A percentile compares a stretch with the other conserved stretches of the same genome.
Conservation (phyloP, 2,797 vertebrate species). For the Macrochelys suwanniensis region DNA sequence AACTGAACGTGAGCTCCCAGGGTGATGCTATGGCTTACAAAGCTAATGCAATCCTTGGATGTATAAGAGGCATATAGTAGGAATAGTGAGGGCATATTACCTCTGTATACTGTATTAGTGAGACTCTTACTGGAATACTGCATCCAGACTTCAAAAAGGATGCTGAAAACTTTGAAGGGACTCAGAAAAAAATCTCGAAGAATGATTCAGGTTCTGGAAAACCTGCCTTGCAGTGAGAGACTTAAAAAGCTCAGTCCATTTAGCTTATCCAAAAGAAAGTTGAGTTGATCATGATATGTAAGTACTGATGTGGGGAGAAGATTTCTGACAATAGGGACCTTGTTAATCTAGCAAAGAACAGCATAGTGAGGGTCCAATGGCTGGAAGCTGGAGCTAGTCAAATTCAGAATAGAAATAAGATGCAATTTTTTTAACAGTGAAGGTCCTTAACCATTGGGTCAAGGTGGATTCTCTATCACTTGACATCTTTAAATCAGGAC, state of each 20-base stretch:
- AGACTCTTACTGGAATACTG: not conserved
- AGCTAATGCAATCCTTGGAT: conserved; percentile 28
- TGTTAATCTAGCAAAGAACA: not conserved
- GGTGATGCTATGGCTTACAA: not conserved
- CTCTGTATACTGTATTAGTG: not conserved
- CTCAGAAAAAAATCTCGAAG: not conserved
- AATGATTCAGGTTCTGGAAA: not conserved
- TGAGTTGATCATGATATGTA: not conserved
- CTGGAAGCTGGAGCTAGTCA: conserved; percentile 22
- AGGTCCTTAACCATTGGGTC: conserved; percentile 63
- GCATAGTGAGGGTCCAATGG: conserved; percentile 10
- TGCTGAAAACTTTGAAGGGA: conserved; percentile 15
- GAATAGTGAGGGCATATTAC: not conserved
- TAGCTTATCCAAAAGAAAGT: not conserved
- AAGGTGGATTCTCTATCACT: conserved; percentile 35
- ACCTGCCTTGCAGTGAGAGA: not conserved
- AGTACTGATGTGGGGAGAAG: not conserved
- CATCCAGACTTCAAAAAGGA: conserved; percentile 6
- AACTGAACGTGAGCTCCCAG: conserved; percentile 1
- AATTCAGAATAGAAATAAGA: conserved; percentile 49
- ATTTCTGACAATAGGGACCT: not conserved
- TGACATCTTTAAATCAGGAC: conserved; percentile 67
- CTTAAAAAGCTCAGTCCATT: not conserved
- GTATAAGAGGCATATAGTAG: not conserved
- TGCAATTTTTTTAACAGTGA: conserved; percentile 37